Evolutionary conservation across 1,140 invertebrate species (phyloP).

Genomic region (Anastrepha ludens): DNA sequence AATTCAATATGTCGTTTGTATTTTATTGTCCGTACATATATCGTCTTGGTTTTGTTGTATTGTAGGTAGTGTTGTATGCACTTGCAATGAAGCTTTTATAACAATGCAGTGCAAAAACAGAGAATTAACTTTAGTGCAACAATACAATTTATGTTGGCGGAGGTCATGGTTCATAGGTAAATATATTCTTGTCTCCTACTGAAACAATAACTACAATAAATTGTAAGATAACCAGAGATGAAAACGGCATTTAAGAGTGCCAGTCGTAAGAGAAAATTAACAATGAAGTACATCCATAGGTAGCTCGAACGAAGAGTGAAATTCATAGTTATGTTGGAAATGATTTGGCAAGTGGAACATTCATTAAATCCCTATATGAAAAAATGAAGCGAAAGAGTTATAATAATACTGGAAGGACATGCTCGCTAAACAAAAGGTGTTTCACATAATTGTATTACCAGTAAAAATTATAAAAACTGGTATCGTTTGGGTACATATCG

Average conservation of each 20-base stretch:
- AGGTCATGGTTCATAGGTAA: background rate
- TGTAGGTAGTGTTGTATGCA: background rate
- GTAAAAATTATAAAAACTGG: no score
- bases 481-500: no score
- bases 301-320: background rate
- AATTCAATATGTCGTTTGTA: constrained; percentile 8
- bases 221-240: background rate
- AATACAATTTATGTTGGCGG: constrained; percentile 13
- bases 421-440: no score
- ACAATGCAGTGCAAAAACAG: background rate
- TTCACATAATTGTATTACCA: no score
- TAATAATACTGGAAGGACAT: no score
- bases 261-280: background rate
- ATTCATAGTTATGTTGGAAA: background rate
- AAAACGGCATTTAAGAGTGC: background rate
- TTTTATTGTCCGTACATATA: background rate
- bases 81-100: background rate
- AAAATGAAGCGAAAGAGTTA: no score
- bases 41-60: background rate
- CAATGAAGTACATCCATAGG: no score
- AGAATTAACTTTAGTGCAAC: background rate
- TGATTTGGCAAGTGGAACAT: background rate
- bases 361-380: background rate
- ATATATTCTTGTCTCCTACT: background rate
- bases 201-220: background rate